Evolutionary conservation across 2,888 invertebrate species (phyloP).

Genomic region (Microctonus hyperodae): DNA sequence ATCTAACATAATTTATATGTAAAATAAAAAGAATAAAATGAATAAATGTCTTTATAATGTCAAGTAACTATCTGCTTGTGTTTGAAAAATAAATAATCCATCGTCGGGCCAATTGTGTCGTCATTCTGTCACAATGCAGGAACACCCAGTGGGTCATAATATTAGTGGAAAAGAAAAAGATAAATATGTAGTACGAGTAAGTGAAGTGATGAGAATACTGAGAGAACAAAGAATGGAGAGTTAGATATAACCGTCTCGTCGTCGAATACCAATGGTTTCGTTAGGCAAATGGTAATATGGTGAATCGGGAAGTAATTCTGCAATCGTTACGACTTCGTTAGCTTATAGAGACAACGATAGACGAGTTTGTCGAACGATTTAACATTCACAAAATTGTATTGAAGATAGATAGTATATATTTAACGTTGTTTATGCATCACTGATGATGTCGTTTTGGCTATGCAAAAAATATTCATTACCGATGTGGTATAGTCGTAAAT

Average conservation of each 20-base stretch:
- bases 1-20: too few relatives aligned
- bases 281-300: constrained; percentile 19
- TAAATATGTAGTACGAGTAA: neutral
- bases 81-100: neutral
- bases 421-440: neutral
- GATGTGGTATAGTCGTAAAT: neutral
- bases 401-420: neutral
- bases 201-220: neutral
- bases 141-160: constrained; percentile 22
- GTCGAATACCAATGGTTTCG: neutral
- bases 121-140: constrained; percentile 16
- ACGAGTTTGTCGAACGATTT: neutral
- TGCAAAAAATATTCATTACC: constrained; percentile 1
- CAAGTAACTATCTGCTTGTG: too few relatives aligned
- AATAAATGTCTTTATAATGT: too few relatives aligned
- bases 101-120: neutral
- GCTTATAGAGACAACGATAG: neutral
- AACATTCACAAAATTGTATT: neutral
- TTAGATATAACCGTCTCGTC: neutral
- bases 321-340: constrained; percentile 25
- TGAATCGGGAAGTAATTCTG: constrained; percentile 13
- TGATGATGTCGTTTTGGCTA: neutral
- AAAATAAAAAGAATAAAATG: too few relatives aligned
- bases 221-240: neutral
- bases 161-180: neutral